Evolutionary conservation across 2,888 invertebrate species (phyloP).

Genomic region (Cephus nigrinus): DNA sequence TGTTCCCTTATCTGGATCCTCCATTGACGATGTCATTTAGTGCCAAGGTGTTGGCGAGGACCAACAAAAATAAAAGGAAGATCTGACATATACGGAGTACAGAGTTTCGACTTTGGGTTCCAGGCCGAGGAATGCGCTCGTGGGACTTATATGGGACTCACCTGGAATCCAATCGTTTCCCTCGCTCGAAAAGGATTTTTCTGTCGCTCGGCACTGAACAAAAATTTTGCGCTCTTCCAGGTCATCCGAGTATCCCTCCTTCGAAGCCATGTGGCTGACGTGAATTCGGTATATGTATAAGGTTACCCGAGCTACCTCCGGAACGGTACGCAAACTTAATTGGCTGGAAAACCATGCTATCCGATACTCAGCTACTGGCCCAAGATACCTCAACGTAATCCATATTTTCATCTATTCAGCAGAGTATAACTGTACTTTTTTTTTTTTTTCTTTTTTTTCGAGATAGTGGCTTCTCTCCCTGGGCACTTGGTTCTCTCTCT

Average conservation of each 20-base stretch:
- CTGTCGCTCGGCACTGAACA: rapidly evolving
- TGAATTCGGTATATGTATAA: constrained; percentile 52
- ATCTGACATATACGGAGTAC: neutral
- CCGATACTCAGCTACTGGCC: constrained; percentile 58
- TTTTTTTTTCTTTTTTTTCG: too few relatives aligned
- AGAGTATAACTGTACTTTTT: neutral
- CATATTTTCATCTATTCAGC: constrained; percentile 4
- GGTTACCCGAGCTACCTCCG: constrained; percentile 48
- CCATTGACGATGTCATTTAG: neutral
- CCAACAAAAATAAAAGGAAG: neutral
- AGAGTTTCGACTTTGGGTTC: neutral
- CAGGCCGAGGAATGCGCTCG: neutral
- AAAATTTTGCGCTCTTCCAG: neutral
- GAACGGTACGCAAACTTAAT: constrained; percentile 50
- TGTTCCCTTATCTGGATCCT: neutral
- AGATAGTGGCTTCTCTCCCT: neutral
- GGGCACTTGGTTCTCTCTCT: constrained; percentile 1
- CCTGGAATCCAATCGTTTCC: neutral
- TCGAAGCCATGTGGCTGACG: constrained; percentile 53
- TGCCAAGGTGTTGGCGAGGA: neutral
- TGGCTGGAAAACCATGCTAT: constrained; percentile 63
- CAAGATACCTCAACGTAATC: constrained; percentile 50
- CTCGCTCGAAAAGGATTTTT: neutral
- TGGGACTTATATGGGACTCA: neutral
- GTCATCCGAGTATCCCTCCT: neutral